Percentiles rank a stretch among this genome's conserved stretches.
Conservation (phyloP, 2,113 vertebrate genomes). For the Mesembrinibis cayennensis region DNA sequence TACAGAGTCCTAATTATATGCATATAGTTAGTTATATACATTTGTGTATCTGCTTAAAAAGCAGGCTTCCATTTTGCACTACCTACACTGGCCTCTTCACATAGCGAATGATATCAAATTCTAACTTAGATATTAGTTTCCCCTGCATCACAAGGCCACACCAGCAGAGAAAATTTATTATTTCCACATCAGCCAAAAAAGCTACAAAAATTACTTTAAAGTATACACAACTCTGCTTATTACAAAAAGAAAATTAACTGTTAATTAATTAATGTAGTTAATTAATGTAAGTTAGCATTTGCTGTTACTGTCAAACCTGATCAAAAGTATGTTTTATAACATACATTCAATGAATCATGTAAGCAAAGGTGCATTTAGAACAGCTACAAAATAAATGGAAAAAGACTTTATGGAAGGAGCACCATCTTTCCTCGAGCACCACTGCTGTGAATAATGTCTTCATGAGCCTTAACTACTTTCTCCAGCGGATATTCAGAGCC, state of each 20-base stretch:
- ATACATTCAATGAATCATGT: rapidly evolving
- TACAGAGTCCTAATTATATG: background rate
- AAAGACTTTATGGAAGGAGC: conserved; percentile 46
- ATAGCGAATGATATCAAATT: background rate
- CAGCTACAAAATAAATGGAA: background rate
- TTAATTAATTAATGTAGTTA: background rate
- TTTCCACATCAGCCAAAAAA: background rate
- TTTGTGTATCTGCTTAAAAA: background rate
- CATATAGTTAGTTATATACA: background rate
- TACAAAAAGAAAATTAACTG: background rate
- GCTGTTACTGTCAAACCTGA: background rate
- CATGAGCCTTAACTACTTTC: conserved; percentile 74
- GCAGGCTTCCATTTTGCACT: background rate
- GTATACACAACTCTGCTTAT: background rate
- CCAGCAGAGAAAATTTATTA: background rate
- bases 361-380: background rate
- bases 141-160: background rate
- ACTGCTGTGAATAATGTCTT: conserved; percentile 74
- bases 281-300: background rate
- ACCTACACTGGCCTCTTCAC: background rate
- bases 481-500: conserved; percentile 78
- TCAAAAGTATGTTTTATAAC: background rate
- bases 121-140: background rate
- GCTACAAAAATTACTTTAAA: background rate
- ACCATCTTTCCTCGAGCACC: conserved; percentile 85